Conservation (phyloP, 2,797 vertebrate species). For the Luscinia megarhynchos region DNA sequence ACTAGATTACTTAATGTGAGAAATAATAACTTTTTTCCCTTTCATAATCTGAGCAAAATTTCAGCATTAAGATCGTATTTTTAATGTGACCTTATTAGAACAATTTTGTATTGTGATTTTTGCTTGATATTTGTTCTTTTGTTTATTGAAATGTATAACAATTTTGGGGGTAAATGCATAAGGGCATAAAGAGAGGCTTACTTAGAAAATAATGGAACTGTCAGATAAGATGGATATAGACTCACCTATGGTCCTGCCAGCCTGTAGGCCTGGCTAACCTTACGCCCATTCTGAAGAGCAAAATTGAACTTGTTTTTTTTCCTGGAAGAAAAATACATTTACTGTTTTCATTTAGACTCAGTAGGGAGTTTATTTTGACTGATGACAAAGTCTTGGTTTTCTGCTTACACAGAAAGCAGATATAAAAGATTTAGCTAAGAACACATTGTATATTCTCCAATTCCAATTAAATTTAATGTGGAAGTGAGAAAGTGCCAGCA, state of each 20-base stretch:
- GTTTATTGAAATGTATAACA: not conserved
- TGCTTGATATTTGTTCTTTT: not conserved
- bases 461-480: slow-evolving; percentile 13
- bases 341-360: not conserved
- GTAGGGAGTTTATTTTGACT: not conserved
- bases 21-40: not conserved
- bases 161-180: not conserved
- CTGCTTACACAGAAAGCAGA: not conserved
- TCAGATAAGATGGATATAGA: not conserved
- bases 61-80: not conserved
- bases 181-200: not conserved
- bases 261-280: not conserved
- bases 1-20: not conserved
- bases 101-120: not conserved
- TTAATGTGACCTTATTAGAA: not conserved
- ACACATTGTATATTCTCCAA: not conserved
- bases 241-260: not conserved
- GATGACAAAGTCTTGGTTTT: not conserved
- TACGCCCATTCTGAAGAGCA: not conserved
- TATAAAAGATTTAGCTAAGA: not conserved
- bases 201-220: not conserved
- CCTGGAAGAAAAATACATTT: not conserved
- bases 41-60: not conserved
- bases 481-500: not conserved
- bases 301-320: not conserved